Percentiles rank a stretch among this genome's conserved stretches.
phyloP scores from a whole-genome alignment of 1,140 invertebrate genomes.

The Nebria ingens region DNA sequence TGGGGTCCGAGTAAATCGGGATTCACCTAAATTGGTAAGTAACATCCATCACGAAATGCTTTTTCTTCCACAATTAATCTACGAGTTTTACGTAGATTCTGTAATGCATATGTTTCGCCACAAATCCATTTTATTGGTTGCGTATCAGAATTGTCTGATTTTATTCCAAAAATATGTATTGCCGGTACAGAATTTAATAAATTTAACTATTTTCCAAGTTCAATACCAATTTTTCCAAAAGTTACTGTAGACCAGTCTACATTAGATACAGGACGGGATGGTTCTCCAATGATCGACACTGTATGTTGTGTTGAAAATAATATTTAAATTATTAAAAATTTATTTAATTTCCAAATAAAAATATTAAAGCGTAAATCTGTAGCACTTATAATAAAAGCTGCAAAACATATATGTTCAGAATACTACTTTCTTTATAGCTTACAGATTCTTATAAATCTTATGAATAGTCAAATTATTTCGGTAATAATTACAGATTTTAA shows the following conservation, averaged over 20 bases:
- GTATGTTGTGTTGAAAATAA: too few relatives aligned
- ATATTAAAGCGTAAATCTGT: too few relatives aligned
- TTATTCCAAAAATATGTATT: slow-evolving; percentile 48
- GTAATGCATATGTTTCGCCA: slow-evolving; percentile 52
- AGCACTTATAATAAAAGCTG: too few relatives aligned
- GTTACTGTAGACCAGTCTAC: slow-evolving; percentile 40
- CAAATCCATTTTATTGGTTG: slow-evolving; percentile 69
- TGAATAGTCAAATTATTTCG: too few relatives aligned
- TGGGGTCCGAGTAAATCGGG: slow-evolving; percentile 54
- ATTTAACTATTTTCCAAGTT: slow-evolving; percentile 35
- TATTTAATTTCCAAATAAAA: too few relatives aligned
- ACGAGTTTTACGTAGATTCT: slow-evolving; percentile 40
- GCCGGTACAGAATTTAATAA: slow-evolving; percentile 39
- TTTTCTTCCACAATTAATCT: slow-evolving; percentile 46
- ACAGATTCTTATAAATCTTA: too few relatives aligned
- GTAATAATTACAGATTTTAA: too few relatives aligned
- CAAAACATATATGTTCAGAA: too few relatives aligned
- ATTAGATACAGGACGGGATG: slow-evolving; percentile 44
- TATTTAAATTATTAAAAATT: too few relatives aligned
- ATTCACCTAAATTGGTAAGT: slow-evolving; percentile 52
- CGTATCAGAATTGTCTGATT: slow-evolving; percentile 50
- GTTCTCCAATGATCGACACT: slow-evolving; percentile 47
- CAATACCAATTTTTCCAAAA: slow-evolving; percentile 38
- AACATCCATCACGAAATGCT: slow-evolving; percentile 38
- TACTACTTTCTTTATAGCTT: too few relatives aligned